Percentiles rank a stretch among this genome's conserved stretches.
phyloP scores from a whole-genome alignment of 2,113 vertebrate genomes.

The Chroicocephalus ridibundus region DNA sequence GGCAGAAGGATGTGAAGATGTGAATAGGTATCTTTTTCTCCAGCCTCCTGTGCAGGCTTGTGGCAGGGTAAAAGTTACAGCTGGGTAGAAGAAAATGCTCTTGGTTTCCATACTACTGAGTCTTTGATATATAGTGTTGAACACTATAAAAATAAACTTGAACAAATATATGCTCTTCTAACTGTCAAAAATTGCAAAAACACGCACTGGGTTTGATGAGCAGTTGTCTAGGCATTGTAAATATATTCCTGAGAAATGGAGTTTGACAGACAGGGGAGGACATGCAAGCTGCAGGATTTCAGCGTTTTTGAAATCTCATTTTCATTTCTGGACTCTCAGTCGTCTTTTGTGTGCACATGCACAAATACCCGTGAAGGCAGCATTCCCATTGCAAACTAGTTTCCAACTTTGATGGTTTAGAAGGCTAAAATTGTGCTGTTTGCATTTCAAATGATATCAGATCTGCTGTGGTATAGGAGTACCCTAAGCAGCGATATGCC shows the following conservation, averaged over 20 bases:
- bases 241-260: slow-evolving; percentile 29
- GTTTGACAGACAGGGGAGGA: slow-evolving; percentile 59
- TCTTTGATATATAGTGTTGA: slow-evolving; percentile 12
- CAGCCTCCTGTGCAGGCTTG: neutral
- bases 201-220: slow-evolving; percentile 7
- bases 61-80: neutral
- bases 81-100: neutral
- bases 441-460: neutral
- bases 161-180: slow-evolving; percentile 57
- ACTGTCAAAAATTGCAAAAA: slow-evolving; percentile 62
- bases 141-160: slow-evolving; percentile 52
- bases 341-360: slow-evolving; percentile 21
- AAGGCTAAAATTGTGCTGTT: neutral
- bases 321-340: slow-evolving; percentile 49
- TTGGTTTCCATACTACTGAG: neutral
- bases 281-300: slow-evolving; percentile 53
- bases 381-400: neutral
- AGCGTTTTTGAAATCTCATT: slow-evolving; percentile 49
- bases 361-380: neutral
- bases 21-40: neutral
- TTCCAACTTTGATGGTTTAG: neutral
- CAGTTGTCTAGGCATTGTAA: slow-evolving; percentile 62
- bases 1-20: neutral
- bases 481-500: neutral
- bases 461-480: neutral